Evolutionary conservation across 2,888 invertebrate genomes (phyloP), one percentile per base, ranked within the genome.

Genomic region (Trichopria drosophilae): DNA sequence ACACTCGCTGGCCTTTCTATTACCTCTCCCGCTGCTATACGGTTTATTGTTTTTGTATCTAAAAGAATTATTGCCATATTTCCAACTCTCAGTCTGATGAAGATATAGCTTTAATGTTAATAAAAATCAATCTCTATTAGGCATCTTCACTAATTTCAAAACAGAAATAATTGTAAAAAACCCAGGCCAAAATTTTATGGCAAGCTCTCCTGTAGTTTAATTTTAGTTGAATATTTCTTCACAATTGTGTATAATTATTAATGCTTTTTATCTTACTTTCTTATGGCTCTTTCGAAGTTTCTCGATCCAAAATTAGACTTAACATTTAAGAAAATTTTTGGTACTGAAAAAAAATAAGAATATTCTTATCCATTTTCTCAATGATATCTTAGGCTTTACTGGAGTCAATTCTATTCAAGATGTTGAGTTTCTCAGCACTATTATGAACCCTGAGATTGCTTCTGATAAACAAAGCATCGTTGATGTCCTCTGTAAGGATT

Each of bases 401-500:
- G 62, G 59, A 56, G 55, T 57, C 55, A 60, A 62, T 53, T 37
- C 43, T 29, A 64, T 64, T 47, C 45, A 62, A 23, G 59, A 62
- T 48, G 48, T 64, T 40, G 52, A 56, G 36, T 63, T 64, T 45
- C 47, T 64, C 47, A 51, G 35, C 45, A 47, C 61, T 29, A 58
- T 59, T 55, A 41, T 49, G 40, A 53, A 62, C 34, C 61, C 62
- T 57, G 62, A 61, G 18, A 62, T 61, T 59, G 59, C 62, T 12
- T 42, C 56, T 59, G 37, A 62, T 47, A 65, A 62, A 41, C 62
- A 65, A 45, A 62, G 61, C 39, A 63, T 63, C 57, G 62, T 64
- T 43, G 65, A 64, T 62, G 64, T 65, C 31, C 56, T 64, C 15
- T 65, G 63, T 58, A 62, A 28, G 31, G 65, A 64, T 53, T 49